Percentiles rank a stretch among this genome's conserved stretches.
phyloP scores from a whole-genome alignment of 2,888 invertebrate species.

The Neuroscelio doddi region DNA sequence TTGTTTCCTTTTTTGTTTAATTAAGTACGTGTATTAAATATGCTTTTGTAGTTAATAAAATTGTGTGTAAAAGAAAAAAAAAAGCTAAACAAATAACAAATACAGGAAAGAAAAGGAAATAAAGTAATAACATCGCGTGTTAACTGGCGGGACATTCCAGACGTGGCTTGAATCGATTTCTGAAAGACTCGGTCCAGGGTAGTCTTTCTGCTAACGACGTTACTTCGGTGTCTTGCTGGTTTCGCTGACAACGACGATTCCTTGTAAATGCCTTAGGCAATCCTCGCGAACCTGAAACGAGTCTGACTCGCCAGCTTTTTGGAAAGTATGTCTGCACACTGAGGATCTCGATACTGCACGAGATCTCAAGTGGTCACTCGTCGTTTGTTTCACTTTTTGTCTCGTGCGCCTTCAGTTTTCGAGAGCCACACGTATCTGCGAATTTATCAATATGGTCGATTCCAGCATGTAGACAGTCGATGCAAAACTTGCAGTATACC shows the following conservation, averaged over 20 bases:
- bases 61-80: background rate
- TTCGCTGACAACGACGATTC: conserved; percentile 39
- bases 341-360: conserved; percentile 24
- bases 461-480: background rate
- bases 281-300: conserved; percentile 19
- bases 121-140: conserved; percentile 11
- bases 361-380: conserved; percentile 40
- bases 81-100: no score
- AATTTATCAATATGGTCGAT: conserved; percentile 11
- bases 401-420: conserved; percentile 2
- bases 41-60: no score
- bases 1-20: background rate
- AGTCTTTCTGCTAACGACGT: conserved; percentile 38
- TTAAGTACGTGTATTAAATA: no score
- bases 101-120: no score
- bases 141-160: conserved; percentile 20
- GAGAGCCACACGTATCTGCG: conserved; percentile 7
- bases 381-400: conserved; percentile 30
- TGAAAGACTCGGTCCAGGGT: conserved; percentile 14
- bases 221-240: conserved; percentile 32
- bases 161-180: conserved; percentile 38
- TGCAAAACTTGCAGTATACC: no score
- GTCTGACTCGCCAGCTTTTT: conserved; percentile 40
- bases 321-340: conserved; percentile 16
- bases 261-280: conserved; percentile 34